A percentile compares a stretch with the other conserved stretches of the same genome.
phyloP scores from a whole-genome alignment of 1,140 invertebrate genomes.

The Macrosteles quadrilineatus region DNA sequence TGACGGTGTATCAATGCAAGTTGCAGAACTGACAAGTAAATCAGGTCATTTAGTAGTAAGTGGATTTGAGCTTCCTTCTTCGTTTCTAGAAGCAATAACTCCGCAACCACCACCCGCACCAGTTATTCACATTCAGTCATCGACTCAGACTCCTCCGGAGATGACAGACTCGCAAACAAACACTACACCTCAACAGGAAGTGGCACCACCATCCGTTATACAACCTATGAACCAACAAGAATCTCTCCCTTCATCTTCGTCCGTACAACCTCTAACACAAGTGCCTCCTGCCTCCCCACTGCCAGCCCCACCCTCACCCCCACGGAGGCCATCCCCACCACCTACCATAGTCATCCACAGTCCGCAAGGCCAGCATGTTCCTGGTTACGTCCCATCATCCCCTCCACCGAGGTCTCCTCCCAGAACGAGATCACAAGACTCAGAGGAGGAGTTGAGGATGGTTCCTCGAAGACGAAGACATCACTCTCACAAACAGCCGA shows the following conservation, averaged over 20 bases:
- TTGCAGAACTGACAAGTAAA: slow-evolving; percentile 65
- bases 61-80: slow-evolving; percentile 61
- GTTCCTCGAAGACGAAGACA: not conserved
- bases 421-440: slow-evolving; percentile 1
- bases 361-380: slow-evolving; percentile 27
- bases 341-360: slow-evolving; percentile 28
- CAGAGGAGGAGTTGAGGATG: slow-evolving; percentile 3
- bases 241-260: no score
- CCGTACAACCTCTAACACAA: no score
- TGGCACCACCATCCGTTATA: not conserved
- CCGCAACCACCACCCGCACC: slow-evolving; percentile 33
- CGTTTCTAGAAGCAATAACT: slow-evolving; percentile 45
- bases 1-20: slow-evolving; percentile 67
- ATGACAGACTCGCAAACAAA: slow-evolving; percentile 25
- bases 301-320: not conserved
- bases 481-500: slow-evolving; percentile 18
- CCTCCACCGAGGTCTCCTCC: slow-evolving; percentile 16
- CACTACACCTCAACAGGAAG: slow-evolving; percentile 9
- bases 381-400: slow-evolving; percentile 13
- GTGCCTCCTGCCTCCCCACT: not conserved
- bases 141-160: slow-evolving; percentile 28
- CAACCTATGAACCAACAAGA: not conserved
- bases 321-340: not conserved
- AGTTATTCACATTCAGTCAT: slow-evolving; percentile 21
- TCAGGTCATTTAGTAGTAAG: slow-evolving; percentile 63